These are phyloP conservation scores for Euzophera pinguis DNA, from an alignment of 2,888 invertebrate genomes.

Conservation along the genomic window DNA sequence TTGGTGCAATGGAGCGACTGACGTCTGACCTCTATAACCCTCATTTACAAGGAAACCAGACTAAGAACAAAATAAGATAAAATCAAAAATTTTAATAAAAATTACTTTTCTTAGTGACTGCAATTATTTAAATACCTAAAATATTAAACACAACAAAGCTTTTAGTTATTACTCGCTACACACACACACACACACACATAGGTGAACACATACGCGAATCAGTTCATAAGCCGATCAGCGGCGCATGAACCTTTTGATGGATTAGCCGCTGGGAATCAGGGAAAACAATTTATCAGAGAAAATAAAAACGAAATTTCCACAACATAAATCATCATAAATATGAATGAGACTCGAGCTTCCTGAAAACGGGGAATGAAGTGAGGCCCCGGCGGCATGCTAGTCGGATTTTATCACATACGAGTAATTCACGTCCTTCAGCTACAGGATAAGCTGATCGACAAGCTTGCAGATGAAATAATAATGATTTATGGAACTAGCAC, in stretches of 20 bases:
- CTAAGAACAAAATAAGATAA: too few relatives aligned
- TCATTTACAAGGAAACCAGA: too few relatives aligned
- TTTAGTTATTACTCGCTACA: background rate
- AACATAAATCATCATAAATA: constrained; percentile 3
- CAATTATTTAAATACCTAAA: too few relatives aligned
- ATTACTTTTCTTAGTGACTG: too few relatives aligned
- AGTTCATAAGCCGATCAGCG: background rate
- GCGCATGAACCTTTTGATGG: background rate
- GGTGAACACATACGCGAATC: background rate
- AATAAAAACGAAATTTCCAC: constrained; percentile 4
- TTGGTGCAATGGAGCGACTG: too few relatives aligned
- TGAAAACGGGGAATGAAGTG: background rate
- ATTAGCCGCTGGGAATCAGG: background rate
- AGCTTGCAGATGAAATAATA: background rate
- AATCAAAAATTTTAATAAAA: too few relatives aligned
- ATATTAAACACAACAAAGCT: background rate
- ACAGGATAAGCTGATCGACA: background rate
- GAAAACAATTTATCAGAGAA: constrained; percentile 1
- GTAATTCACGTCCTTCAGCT: background rate
- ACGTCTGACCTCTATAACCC: too few relatives aligned
- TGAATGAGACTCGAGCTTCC: background rate
- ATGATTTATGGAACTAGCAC: too few relatives aligned
- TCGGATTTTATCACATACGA: background rate
- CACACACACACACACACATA: background rate
- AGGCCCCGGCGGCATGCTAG: background rate